Evolutionary conservation across 2,113 vertebrate genomes (phyloP).

Genomic region (Columbina picui): DNA sequence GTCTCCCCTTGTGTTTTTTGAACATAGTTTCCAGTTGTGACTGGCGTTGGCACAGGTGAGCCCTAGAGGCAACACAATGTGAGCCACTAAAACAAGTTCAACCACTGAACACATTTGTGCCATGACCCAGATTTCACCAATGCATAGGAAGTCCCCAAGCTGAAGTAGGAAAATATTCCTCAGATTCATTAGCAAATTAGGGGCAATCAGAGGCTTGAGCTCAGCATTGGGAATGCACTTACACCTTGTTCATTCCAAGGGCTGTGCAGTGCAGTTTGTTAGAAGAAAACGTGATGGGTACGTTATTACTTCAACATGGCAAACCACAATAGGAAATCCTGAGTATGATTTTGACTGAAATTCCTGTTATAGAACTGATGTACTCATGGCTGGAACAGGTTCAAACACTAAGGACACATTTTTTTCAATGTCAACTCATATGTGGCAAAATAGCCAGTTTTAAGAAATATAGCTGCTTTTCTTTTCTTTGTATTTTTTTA

Average conservation of each 20-base stretch:
- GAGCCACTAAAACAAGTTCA: background rate
- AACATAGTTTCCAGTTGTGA: background rate
- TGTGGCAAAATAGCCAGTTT: background rate
- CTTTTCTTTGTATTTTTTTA: background rate
- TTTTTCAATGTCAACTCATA: background rate
- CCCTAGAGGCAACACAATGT: background rate
- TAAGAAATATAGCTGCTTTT: background rate
- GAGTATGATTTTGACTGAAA: background rate
- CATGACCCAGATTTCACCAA: slow-evolving; percentile 37
- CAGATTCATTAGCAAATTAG: slow-evolving; percentile 9
- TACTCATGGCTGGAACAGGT: background rate
- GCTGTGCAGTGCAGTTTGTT: background rate
- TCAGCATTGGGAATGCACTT: background rate
- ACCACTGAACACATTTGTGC: background rate
- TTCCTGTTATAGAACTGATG: background rate
- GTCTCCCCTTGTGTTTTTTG: background rate
- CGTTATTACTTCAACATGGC: background rate
- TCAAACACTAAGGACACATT: background rate
- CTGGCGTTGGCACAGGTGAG: slow-evolving; percentile 17
- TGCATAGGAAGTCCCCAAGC: background rate
- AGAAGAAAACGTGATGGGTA: background rate
- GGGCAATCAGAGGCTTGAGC: background rate
- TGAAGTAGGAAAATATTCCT: background rate
- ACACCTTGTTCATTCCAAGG: background rate
- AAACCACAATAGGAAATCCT: background rate